Base-by-base conservation (phyloP, 2,113 vertebrate species). In the human (Homo sapiens) region DNA sequence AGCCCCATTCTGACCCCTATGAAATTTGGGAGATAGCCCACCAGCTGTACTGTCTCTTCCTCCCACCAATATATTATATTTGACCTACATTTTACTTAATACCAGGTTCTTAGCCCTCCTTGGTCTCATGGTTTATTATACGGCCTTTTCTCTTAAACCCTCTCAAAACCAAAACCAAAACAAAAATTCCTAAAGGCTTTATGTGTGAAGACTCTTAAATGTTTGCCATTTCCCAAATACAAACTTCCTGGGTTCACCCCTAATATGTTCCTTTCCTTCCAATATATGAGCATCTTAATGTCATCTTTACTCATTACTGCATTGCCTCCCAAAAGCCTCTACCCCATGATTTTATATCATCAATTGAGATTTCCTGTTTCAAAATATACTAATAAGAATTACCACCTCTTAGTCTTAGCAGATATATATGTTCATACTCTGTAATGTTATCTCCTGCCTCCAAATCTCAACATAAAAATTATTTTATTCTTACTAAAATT, bases 381-480 rank as follows among this genome's bases (percentile, higher is more conserved):
- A 82, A 89, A 89, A 95, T 64, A 8, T 50, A 2, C 40, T 89
- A 40, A 55, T 9, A 96, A 80, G 5, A 75, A 61, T 38, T 64
- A 82, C 1, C 9, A 40, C 3, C 8, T 93, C 22, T 89, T 91
- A 32, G 11, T 83, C 8, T 59, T 70, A 86, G 3, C 2, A 89
- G 57, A 66, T 50, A 73, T 45, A 35, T 78, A 72, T 81, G 5
- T 35, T 82, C 18, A 92, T 7, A 13, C 82, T 96, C 30, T 73
- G 0, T 30, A 85, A 78, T 40, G 0, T 52, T 16, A 22, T 1
- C 0, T 16, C 61, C 8, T 20, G 18, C 2, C 30, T 22, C 11
- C 3, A 66, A 55, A 83, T 48, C 18, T 38, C 30, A 68, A 70
- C 2, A 22, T 6, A 57, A 48, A 20, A 4, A 87, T 55, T 83